These are phyloP conservation scores for Microtus pennsylvanicus DNA, from an alignment of 2,113 vertebrate genomes.

Conservation along the genomic window DNA sequence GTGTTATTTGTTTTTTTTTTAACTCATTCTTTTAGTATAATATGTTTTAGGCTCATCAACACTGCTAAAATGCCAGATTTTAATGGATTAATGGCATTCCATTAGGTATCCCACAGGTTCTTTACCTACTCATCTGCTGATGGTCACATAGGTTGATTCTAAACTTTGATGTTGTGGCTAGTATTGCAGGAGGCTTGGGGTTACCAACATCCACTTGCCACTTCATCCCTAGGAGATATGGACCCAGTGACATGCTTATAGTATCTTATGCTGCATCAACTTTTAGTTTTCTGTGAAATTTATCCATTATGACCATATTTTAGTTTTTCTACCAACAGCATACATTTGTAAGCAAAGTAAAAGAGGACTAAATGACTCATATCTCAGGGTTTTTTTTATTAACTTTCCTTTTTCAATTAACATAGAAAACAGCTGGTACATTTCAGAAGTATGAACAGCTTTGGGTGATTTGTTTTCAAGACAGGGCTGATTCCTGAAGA, in stretches of 20 bases:
- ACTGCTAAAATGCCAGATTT: not conserved
- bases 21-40: not conserved
- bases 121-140: not conserved
- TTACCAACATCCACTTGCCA: not conserved
- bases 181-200: rapidly evolving
- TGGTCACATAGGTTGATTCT: not conserved
- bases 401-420: not conserved
- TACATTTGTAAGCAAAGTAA: not conserved
- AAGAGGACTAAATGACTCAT: not conserved
- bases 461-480: not conserved
- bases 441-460: not conserved
- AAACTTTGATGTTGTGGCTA: not conserved
- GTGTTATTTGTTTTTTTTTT: not conserved
- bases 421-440: not conserved
- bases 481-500: not conserved
- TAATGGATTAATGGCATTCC: not conserved
- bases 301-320: not conserved
- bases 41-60: not conserved
- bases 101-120: not conserved
- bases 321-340: not conserved
- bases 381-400: not conserved
- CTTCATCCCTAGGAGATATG: not conserved
- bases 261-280: not conserved
- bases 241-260: not conserved
- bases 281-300: not conserved